These are phyloP conservation scores for Nestor notabilis DNA, from an alignment of 2,113 vertebrate species.

Conservation along the genomic window DNA sequence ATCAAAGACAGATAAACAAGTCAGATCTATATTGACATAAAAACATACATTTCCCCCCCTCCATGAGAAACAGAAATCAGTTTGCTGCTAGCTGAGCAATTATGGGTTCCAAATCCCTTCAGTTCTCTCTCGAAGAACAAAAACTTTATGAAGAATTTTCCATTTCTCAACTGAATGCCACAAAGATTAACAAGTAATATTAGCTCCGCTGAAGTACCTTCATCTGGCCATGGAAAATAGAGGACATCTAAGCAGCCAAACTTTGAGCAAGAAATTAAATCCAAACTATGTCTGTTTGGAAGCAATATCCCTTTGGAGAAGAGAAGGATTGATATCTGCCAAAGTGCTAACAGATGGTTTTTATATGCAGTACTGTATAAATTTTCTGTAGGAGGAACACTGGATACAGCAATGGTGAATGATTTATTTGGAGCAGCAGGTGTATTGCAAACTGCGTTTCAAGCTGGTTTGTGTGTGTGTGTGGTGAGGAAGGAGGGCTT, in stretches of 20 bases:
- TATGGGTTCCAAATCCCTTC: background rate
- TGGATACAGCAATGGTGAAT: background rate
- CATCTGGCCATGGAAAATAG: background rate
- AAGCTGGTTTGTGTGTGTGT: background rate
- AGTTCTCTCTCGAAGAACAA: background rate
- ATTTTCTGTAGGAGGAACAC: background rate
- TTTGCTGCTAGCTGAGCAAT: background rate
- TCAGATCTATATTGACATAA: background rate
- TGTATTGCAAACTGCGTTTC: background rate
- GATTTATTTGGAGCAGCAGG: background rate
- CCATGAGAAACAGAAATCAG: background rate
- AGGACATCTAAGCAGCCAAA: background rate
- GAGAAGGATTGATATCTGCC: background rate
- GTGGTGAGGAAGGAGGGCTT: background rate
- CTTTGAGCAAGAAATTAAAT: background rate
- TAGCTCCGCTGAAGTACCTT: background rate
- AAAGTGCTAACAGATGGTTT: background rate
- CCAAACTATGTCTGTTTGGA: background rate
- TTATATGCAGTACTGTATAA: background rate
- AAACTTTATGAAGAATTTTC: conserved; percentile 4
- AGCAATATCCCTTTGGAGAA: background rate
- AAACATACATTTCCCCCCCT: background rate
- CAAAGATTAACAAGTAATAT: background rate
- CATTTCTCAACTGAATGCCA: background rate
- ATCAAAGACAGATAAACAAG: background rate